Conservation (phyloP, 2,797 vertebrate genomes). For the Ara ararauna region DNA sequence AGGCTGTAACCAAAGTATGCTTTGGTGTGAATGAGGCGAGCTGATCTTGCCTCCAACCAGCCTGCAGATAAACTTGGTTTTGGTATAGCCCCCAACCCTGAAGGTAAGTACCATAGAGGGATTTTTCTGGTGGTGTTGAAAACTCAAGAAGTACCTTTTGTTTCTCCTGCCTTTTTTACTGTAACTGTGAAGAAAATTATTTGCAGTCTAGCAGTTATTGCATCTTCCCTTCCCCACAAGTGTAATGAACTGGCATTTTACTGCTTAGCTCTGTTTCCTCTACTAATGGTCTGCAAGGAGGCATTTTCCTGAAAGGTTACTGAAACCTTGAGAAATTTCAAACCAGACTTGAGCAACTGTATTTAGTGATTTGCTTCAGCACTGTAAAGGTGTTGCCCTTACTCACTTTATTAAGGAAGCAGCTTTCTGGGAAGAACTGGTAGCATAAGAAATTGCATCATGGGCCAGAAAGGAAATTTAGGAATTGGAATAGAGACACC, state of each 20-base stretch:
- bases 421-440: not conserved
- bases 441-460: not conserved
- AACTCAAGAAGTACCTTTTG: not conserved
- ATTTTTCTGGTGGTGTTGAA: not conserved
- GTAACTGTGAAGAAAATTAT: not conserved
- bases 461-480: not conserved
- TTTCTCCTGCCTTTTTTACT: not conserved
- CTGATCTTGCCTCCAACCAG: not conserved
- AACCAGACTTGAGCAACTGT: not conserved
- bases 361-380: conserved; percentile 41
- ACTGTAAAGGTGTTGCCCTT: not conserved
- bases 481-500: not conserved
- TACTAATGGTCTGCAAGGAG: not conserved
- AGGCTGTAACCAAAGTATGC: not conserved
- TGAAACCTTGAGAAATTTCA: conserved; percentile 6
- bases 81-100: not conserved
- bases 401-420: not conserved
- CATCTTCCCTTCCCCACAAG: not conserved
- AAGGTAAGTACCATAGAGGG: not conserved
- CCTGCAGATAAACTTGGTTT: not conserved
- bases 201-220: not conserved
- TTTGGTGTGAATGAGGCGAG: not conserved
- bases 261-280: conserved; percentile 49
- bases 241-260: conserved; percentile 34
- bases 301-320: conserved; percentile 40